Percentiles rank a stretch among this genome's conserved stretches.
Conservation (phyloP, 2,888 invertebrate genomes). For the Horisme vitalbata region DNA sequence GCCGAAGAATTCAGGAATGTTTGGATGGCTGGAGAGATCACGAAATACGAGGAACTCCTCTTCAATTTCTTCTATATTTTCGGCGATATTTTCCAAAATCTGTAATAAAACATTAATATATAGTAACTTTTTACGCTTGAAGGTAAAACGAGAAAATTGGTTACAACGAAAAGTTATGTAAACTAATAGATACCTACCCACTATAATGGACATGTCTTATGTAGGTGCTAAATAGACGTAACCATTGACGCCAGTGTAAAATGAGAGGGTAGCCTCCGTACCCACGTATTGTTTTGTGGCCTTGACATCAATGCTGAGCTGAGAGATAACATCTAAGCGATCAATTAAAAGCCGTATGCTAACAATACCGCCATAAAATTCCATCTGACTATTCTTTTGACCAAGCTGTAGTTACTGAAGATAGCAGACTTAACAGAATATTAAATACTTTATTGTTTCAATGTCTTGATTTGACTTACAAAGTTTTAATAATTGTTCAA, state of each 20-base stretch:
- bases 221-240: constrained; percentile 27
- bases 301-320: constrained; percentile 70
- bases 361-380: constrained; percentile 64
- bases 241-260: constrained; percentile 45
- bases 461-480: too few species aligned
- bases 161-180: too few species aligned
- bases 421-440: too few species aligned
- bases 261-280: constrained; percentile 47
- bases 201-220: constrained; percentile 14
- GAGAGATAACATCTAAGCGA: constrained; percentile 67
- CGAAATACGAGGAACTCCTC: constrained; percentile 89
- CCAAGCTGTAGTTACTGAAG: background rate
- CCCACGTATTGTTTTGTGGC: constrained; percentile 62
- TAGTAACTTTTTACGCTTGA: too few species aligned
- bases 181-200: background rate
- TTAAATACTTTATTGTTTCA: too few species aligned
- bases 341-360: constrained; percentile 58
- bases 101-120: too few species aligned
- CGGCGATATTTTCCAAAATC: constrained; percentile 90
- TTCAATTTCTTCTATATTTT: constrained; percentile 92
- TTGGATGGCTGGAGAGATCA: constrained; percentile 88
- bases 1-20: constrained; percentile 89
- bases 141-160: too few species aligned
- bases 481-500: too few species aligned
- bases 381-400: constrained; percentile 20